Evolutionary conservation across 92 coral and sea anemone species (phyloP).

Genomic region (Phenganax subtilis): DNA sequence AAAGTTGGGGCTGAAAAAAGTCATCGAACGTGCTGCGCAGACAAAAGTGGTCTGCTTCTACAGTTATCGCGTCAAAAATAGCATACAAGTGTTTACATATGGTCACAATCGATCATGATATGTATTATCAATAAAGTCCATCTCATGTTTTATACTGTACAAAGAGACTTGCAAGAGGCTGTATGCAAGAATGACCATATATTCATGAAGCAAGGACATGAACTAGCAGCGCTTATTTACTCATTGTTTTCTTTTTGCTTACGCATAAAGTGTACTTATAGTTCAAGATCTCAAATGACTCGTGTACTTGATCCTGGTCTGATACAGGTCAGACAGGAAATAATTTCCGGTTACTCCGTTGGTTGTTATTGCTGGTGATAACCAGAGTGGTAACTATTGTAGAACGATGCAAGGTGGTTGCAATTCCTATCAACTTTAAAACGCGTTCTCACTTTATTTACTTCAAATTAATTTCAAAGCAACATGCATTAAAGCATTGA

Average conservation of each 20-base stretch:
- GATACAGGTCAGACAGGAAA: conserved; percentile 21
- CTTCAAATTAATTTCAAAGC: no score
- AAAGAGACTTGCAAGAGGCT: no score
- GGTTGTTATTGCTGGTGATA: background rate
- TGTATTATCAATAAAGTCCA: background rate
- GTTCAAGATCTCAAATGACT: no score
- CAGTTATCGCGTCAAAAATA: conserved; percentile 24
- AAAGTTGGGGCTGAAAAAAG: conserved; percentile 4
- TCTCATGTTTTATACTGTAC: conserved; percentile 1
- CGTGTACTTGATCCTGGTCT: background rate
- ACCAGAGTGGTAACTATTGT: no score
- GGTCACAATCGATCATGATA: background rate
- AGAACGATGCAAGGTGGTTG: no score
- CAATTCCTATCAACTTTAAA: no score
- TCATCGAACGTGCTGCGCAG: background rate
- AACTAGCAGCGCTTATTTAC: no score
- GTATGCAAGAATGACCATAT: no score
- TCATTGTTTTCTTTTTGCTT: no score
- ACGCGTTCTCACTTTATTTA: no score
- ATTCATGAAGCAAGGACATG: no score
- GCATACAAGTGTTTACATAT: conserved; percentile 15
- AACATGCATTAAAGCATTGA: no score
- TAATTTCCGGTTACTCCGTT: conserved; percentile 13
- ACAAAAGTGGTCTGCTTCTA: conserved; percentile 2
- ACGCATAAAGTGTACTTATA: background rate